Conservation (phyloP, 2,888 invertebrate species). For the Synergus japonicus region DNA sequence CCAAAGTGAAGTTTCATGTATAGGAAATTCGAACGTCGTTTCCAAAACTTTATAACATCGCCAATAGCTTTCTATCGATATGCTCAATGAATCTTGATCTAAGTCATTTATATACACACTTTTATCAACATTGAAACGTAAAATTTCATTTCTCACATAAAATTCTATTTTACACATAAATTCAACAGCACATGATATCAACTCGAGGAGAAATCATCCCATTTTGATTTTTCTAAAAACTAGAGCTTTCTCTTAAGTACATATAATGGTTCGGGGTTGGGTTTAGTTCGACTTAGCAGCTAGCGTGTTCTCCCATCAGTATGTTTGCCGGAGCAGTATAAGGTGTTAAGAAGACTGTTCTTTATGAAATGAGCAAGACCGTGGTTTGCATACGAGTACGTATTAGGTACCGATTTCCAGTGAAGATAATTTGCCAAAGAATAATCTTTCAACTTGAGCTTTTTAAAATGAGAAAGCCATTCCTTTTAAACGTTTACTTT, state of each 20-base stretch:
- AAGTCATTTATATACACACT: neutral
- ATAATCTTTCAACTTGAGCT: slow-evolving; percentile 27
- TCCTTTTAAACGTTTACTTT: slow-evolving; percentile 7
- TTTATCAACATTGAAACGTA: slow-evolving; percentile 9
- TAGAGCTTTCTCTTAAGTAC: slow-evolving; percentile 33
- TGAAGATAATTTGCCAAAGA: slow-evolving; percentile 14
- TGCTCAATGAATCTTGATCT: neutral
- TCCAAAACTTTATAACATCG: neutral
- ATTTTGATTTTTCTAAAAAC: slow-evolving; percentile 6
- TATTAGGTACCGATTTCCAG: slow-evolving; percentile 24
- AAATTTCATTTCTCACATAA: slow-evolving; percentile 26
- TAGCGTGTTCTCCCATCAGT: neutral
- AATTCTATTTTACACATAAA: slow-evolving; percentile 28
- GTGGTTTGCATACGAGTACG: slow-evolving; percentile 2
- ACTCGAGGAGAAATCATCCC: slow-evolving; percentile 24
- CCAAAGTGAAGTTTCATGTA: slow-evolving; percentile 6
- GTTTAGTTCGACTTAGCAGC: slow-evolving; percentile 22
- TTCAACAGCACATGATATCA: neutral
- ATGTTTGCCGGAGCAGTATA: neutral
- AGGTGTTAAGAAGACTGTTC: slow-evolving; percentile 24
- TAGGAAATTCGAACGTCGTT: slow-evolving; percentile 15
- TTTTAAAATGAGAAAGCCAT: slow-evolving; percentile 30
- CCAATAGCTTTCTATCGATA: slow-evolving; percentile 23
- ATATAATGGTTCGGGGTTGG: slow-evolving; percentile 33
- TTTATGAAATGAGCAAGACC: slow-evolving; percentile 16